phyloP scores from a whole-genome alignment of 2,797 vertebrate genomes.

The Brachymystax lenok region DNA sequence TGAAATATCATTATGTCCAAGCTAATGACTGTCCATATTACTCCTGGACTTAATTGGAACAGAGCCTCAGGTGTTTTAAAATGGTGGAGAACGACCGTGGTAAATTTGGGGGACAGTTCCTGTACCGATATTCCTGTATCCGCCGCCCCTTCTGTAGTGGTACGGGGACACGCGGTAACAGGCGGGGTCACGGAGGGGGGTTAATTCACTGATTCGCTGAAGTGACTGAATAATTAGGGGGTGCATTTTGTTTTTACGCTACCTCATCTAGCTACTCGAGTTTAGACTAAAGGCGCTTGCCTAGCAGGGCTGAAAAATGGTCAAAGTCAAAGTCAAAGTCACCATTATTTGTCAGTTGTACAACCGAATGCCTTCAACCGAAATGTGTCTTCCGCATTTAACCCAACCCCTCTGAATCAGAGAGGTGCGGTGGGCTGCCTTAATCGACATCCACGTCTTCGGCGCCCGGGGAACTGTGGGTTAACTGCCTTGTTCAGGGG shows the following conservation, averaged over 20 bases:
- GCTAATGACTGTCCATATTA: slow-evolving; percentile 71
- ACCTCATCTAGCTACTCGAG: slow-evolving; percentile 40
- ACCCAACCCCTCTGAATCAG: no score
- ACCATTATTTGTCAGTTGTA: no score
- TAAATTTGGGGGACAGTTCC: slow-evolving; percentile 32
- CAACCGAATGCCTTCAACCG: no score
- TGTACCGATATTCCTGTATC: slow-evolving; percentile 15
- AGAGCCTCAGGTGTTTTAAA: slow-evolving; percentile 63
- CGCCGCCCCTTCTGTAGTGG: slow-evolving; percentile 20
- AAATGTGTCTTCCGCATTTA: no score
- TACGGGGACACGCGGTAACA: not conserved
- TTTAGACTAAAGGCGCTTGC: slow-evolving; percentile 47
- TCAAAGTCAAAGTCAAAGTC: no score
- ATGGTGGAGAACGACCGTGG: slow-evolving; percentile 56
- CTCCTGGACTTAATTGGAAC: slow-evolving; percentile 61
- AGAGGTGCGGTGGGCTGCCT: no score
- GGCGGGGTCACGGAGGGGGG: slow-evolving; percentile 1
- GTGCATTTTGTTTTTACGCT: slow-evolving; percentile 38
- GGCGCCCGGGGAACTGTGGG: no score
- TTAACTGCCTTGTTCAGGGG: no score
- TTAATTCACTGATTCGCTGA: slow-evolving; percentile 37
- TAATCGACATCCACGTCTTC: no score
- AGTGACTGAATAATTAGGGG: slow-evolving; percentile 64
- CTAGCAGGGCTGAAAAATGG: slow-evolving; percentile 52
- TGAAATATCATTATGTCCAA: slow-evolving; percentile 70